Percentiles rank a stretch among this genome's conserved stretches.
These are phyloP conservation scores for Oreonectes daqikongensis DNA, from an alignment of 2,797 vertebrate genomes.

Conservation along the genomic window DNA sequence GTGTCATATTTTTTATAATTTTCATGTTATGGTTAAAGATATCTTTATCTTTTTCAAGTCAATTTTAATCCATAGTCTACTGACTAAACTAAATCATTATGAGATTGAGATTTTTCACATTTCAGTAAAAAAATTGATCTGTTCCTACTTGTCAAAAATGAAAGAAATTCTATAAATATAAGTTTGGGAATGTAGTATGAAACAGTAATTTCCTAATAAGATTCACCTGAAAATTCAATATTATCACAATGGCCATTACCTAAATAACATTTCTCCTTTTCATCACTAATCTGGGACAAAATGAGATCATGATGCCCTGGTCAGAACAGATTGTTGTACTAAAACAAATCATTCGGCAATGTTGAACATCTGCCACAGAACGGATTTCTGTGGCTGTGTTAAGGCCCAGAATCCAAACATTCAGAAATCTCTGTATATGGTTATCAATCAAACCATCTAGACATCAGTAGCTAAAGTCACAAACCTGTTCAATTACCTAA, in stretches of 20 bases:
- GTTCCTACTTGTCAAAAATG: no score
- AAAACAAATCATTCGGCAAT: background rate
- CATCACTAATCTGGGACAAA: background rate
- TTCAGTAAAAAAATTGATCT: no score
- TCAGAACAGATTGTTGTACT: background rate
- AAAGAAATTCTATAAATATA: no score
- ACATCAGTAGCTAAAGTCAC: background rate
- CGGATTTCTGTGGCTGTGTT: background rate
- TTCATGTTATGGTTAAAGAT: no score
- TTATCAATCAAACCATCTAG: background rate
- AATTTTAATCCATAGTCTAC: no score
- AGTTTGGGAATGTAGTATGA: background rate
- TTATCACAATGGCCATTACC: background rate
- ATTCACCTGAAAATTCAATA: slow-evolving; percentile 17
- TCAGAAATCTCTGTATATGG: background rate
- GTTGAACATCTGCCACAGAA: background rate
- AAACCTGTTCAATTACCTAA: background rate
- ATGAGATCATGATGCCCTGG: background rate
- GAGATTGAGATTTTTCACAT: no score
- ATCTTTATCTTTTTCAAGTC: no score
- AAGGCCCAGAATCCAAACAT: slow-evolving; percentile 1
- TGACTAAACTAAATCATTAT: no score
- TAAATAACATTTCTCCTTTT: background rate
- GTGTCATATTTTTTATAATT: no score
- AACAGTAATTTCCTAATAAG: background rate